A percentile compares a stretch with the other conserved stretches of the same genome.
Conservation (phyloP, 2,113 vertebrate genomes). For the Forbesichthys agassizii region DNA sequence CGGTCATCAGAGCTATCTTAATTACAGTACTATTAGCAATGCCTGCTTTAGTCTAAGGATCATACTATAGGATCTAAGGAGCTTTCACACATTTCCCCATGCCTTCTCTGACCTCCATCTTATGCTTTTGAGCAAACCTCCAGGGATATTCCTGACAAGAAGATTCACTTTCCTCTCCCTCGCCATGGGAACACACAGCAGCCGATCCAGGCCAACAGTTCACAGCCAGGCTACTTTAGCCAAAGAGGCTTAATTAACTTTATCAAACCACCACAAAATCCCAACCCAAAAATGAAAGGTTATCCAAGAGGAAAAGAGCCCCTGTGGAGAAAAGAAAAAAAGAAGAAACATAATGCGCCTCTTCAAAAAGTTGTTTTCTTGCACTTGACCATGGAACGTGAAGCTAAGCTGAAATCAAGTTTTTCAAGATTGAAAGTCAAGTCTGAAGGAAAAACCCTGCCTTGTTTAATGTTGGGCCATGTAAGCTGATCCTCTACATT, state of each 20-base stretch:
- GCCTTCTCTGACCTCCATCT: slow-evolving; percentile 53
- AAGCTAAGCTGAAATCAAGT: slow-evolving; percentile 30
- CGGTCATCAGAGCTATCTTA: too few relatives aligned
- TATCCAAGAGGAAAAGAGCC: slow-evolving; percentile 1
- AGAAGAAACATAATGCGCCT: neutral
- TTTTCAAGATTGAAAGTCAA: slow-evolving; percentile 47
- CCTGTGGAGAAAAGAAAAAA: neutral
- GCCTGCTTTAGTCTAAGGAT: slow-evolving; percentile 28
- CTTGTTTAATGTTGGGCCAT: slow-evolving; percentile 38
- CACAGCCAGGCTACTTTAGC: slow-evolving; percentile 30
- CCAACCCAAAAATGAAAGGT: slow-evolving; percentile 13
- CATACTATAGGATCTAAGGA: slow-evolving; percentile 46
- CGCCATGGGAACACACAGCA: slow-evolving; percentile 29
- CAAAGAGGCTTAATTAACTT: slow-evolving; percentile 28
- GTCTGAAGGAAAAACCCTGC: slow-evolving; percentile 57
- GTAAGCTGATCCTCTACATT: slow-evolving; percentile 51
- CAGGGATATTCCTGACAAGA: slow-evolving; percentile 49
- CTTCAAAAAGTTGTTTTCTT: slow-evolving; percentile 41
- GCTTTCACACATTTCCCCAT: slow-evolving; percentile 45
- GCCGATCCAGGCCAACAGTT: slow-evolving; percentile 45
- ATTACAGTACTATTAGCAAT: slow-evolving; percentile 19
- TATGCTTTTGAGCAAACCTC: slow-evolving; percentile 49
- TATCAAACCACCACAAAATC: slow-evolving; percentile 12
- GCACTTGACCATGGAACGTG: slow-evolving; percentile 36
- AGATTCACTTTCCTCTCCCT: slow-evolving; percentile 41